These are phyloP conservation scores for Tetramorium simillimum DNA, from an alignment of 1,140 invertebrate genomes.

Conservation along the genomic window DNA sequence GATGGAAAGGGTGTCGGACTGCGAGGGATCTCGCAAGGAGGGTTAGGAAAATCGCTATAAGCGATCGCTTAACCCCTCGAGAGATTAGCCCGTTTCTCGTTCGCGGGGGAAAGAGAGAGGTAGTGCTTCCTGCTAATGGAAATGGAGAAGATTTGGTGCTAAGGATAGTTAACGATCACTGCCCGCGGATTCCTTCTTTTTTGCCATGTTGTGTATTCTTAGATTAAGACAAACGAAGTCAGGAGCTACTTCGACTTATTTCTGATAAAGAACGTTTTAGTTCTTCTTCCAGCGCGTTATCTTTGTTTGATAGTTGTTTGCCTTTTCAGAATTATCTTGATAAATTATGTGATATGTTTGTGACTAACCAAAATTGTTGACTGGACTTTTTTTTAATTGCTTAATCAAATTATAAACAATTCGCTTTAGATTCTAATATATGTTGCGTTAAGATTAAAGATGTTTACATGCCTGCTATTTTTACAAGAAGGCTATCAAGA, in stretches of 20 bases:
- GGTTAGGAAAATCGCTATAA: slow-evolving; percentile 61
- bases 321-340: neutral
- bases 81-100: slow-evolving; percentile 48
- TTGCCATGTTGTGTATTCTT: slow-evolving; percentile 10
- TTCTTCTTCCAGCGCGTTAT: neutral
- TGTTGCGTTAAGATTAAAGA: neutral
- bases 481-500: neutral
- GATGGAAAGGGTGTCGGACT: slow-evolving; percentile 32
- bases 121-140: slow-evolving; percentile 34
- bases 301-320: neutral
- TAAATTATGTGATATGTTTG: neutral
- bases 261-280: neutral
- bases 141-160: slow-evolving; percentile 53
- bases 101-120: neutral
- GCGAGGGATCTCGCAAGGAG: slow-evolving; percentile 48
- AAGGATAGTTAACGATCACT: slow-evolving; percentile 56
- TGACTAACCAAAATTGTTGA: neutral
- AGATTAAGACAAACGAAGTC: slow-evolving; percentile 53
- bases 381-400: neutral
- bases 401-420: neutral
- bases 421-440: neutral
- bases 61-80: slow-evolving; percentile 60
- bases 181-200: slow-evolving; percentile 39
- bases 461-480: slow-evolving; percentile 18
- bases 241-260: neutral